Percentiles rank a stretch among this genome's conserved stretches.
Evolutionary conservation across 2,797 vertebrate genomes (phyloP).

Genomic region (Epinephelus coioides): DNA sequence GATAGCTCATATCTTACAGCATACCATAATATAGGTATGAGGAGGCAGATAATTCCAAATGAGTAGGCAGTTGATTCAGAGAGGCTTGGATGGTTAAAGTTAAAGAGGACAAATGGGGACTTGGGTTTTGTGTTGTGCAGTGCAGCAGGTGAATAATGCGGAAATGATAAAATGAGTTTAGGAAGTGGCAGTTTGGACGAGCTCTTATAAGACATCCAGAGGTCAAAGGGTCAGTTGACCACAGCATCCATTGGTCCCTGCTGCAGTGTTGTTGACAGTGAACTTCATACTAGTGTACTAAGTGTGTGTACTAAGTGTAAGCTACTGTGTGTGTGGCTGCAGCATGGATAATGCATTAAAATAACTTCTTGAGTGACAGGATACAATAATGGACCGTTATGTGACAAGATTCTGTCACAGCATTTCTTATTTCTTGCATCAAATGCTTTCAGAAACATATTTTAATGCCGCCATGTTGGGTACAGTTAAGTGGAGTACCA

Average conservation of each 20-base stretch:
- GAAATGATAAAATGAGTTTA: slow-evolving; percentile 4
- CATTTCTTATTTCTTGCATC: too few species aligned
- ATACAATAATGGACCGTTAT: not conserved
- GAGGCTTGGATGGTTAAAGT: not conserved
- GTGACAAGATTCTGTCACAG: too few species aligned
- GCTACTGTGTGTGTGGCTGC: not conserved
- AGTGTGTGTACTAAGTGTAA: not conserved
- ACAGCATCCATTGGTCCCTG: not conserved
- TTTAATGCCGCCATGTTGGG: too few species aligned
- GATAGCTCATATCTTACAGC: not conserved
- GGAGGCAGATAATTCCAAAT: not conserved
- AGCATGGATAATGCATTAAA: not conserved
- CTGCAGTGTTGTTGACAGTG: not conserved
- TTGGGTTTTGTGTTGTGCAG: not conserved
- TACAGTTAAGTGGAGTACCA: too few species aligned
- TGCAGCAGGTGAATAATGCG: slow-evolving; percentile 6
- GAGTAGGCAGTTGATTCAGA: not conserved
- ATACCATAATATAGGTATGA: not conserved
- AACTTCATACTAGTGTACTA: not conserved
- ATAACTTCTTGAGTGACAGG: not conserved
- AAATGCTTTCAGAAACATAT: too few species aligned
- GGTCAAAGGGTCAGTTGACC: slow-evolving; percentile 9
- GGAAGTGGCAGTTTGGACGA: not conserved
- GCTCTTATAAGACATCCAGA: slow-evolving; percentile 1
- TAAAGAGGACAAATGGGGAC: not conserved